A percentile compares a stretch with the other conserved stretches of the same genome.
Evolutionary conservation across 2,113 vertebrate genomes (phyloP).

Genomic region (Chrysochloris asiatica): DNA sequence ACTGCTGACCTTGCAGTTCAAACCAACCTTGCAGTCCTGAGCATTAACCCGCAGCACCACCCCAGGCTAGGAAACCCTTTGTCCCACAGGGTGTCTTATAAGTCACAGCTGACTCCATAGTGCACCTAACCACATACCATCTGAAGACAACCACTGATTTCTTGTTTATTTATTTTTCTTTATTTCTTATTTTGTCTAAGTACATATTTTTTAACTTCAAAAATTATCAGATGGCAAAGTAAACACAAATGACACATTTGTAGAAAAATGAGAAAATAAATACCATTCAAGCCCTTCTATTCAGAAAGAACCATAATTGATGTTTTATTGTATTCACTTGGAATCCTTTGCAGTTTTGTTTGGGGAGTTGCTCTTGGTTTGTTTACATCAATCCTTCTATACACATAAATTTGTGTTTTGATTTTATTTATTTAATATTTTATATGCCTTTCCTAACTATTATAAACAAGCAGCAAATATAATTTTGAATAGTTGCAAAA

Average conservation of each 20-base stretch:
- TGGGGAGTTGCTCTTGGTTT: background rate
- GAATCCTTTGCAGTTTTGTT: conserved; percentile 28
- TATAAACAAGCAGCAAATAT: conserved; percentile 1
- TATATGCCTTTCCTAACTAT: background rate
- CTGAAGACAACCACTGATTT: background rate
- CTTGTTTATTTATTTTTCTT: conserved; percentile 22
- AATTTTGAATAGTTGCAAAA: conserved; percentile 31
- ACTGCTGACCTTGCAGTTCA: too few species aligned
- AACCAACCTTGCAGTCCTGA: too few species aligned
- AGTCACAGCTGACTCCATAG: background rate
- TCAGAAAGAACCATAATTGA: conserved; percentile 48
- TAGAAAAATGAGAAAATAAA: conserved; percentile 38
- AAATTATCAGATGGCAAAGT: conserved; percentile 26
- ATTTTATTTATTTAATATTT: conserved; percentile 7
- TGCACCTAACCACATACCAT: background rate
- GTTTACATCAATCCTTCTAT: background rate
- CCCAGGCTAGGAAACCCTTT: background rate
- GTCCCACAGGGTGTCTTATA: background rate
- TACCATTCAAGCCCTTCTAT: conserved; percentile 6
- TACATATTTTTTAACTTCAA: conserved; percentile 6
- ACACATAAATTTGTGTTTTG: conserved; percentile 5
- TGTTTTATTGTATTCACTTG: background rate
- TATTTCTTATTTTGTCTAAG: conserved; percentile 36
- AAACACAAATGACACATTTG: conserved; percentile 12
- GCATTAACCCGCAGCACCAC: too few species aligned